Base-by-base conservation (phyloP, 2,888 invertebrate species). In the Eumacrocentrus americanus region DNA sequence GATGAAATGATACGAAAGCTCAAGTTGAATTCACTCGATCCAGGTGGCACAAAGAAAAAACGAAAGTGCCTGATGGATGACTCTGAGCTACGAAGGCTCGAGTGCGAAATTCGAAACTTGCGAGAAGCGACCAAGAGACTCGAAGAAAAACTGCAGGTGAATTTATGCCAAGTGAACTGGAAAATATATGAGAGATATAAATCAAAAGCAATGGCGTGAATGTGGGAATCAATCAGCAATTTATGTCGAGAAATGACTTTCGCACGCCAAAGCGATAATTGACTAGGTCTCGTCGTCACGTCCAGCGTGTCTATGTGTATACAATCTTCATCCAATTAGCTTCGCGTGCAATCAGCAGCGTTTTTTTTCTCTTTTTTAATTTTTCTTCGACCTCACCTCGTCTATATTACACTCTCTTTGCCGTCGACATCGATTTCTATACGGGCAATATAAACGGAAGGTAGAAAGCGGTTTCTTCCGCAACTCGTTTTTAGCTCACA, bases 91-190 rank as follows among this genome's bases (percentile, higher is more conserved):
- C 84, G 82, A 69, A 83, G 80, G 67, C 72, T 85, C 65, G 78
- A 81, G 6, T 81, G 81, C 67, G 88, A 88, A 77, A 83, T 87
- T 80, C 84, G 85, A 82, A 83, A 83, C 77, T 83, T 88, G 70
- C 88, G 86, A 74, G 82, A 86, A 75, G 84, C 84, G 56, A 88
- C 87, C 72, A 87, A 84, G 82, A 83, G 84, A 77, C 85, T 88
- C 81, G 88, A 88, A 78, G 87, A 88, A 78, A 87, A 87, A 83
- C 82, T 87, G 77, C 86, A 87, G 84, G 89, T 88, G 75, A n/a
- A n/a, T n/a, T n/a, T n/a, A n/a, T n/a, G n/a, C n/a, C n/a, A n/a
- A n/a, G n/a, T n/a, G n/a, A n/a, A n/a, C n/a, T n/a, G n/a, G n/a
- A n/a, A n/a, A n/a, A n/a, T n/a, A n/a, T n/a, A n/a, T n/a, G n/a